Evolutionary conservation across 1,140 invertebrate species (phyloP), one percentile per base, ranked within the genome.

Genomic region (Sarcophaga peregrina): DNA sequence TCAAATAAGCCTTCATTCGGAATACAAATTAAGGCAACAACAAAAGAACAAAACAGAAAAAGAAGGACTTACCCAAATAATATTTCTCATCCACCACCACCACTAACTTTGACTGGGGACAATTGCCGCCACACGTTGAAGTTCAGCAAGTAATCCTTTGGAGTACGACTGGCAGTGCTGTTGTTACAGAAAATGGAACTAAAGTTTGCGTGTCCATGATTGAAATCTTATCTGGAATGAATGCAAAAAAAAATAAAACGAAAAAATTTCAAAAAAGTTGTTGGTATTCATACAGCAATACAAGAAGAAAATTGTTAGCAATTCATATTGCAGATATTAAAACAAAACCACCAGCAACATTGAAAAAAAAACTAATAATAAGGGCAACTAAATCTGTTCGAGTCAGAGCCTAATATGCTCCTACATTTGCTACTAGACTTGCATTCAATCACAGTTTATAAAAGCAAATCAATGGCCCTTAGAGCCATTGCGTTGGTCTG

Each of bases 191-290:
- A 72, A 62, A 62, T 5, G 37, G 17, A 17, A 48, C 15, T 78
- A 11, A n/a, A 78, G 75, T 25, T 78, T 78, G 75, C 75, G 75
- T 78, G 75, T 52, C 17, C 2, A 78, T 78, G 75, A 78, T 78
- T 78, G 75, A 78, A 78, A 78, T 78, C 75, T 78, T 78, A 78
- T 78, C 75, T 78, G 75, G 17, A 50, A 76, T 47, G 13, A 58
- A 58, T n/a, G 47, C 13, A 45, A 9, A 37, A 76, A 47, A 76
- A 47, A 76, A 76, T 5, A 47, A 75, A 5, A 75, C 17, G 0
- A 72, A 72, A 25, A 72, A 72, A 72, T 15, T 11, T 5, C 2
- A 54, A 54, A 54, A 37, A 37, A 37, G 25, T 37, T 37, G 25
- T 37, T 37, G 25, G 25, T 37, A 37, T 58, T 13, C 7, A 78